Base-by-base conservation (phyloP, 1,140 invertebrate species). In the Piezodorus guildinii region DNA sequence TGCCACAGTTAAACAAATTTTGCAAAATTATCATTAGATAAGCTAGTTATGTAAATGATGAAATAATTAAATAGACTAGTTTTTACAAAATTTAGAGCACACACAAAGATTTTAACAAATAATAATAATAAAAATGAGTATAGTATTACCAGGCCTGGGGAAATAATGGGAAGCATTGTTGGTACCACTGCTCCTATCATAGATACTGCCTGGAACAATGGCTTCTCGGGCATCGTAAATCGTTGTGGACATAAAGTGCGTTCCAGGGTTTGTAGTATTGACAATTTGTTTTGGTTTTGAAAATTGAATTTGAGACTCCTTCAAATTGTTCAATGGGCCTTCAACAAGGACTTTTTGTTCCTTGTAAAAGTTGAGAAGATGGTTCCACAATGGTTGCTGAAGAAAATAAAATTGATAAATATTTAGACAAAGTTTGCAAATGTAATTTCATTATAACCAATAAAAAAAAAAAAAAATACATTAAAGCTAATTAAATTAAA, bases 321-420 rank as follows among this genome's bases (percentile, higher is more conserved):
- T 98, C 2, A 99, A 77, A 76, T 98, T 98, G 65, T 93, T 98
- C 12, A 99, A 76, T 0, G 96, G 95, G 0, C 97, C 97, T 78
- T 99, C 97, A 0, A 98, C 96, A 3, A 99, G 77, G 34, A 97
- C 93, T 72, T 94, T 92, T 68, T 96, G 91, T 72, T 99, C 96
- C 73, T 99, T 99, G 78, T 96, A 99, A 72, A 96, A 97, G 44
- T 90, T 93, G 21, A 99, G 77, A 65, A 99, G 77, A 73, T 99
- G 94, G 75, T 99, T 98, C 96, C 97, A 99, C 0, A 99, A 77
- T 0, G 93, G 91, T 78, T 99, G 96, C 75, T 84, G 67, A 19
- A 74, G 72, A 66, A 67, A 62, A 49, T 58, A 62, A 66, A 62
- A 39, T 30, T n/a, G n/a, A n/a, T n/a, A n/a, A n/a, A 8, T 30